Evolutionary conservation across 2,888 invertebrate genomes (phyloP).

Genomic region (Dinocampus coccinellae): DNA sequence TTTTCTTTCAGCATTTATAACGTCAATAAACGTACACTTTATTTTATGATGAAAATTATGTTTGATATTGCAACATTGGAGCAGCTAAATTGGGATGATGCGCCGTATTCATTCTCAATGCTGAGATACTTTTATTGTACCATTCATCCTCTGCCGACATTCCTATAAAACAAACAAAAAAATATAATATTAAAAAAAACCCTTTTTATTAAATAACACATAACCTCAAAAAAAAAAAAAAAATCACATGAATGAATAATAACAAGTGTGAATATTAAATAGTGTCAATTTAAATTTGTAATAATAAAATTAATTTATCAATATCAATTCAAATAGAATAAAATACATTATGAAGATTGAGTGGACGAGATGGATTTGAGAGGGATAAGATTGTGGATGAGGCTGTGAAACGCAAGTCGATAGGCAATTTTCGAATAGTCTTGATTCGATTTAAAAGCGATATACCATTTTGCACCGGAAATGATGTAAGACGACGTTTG

Average conservation of each 20-base stretch:
- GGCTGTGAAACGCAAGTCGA: conserved; percentile 39
- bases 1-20: too few species aligned
- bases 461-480: conserved; percentile 70
- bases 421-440: conserved; percentile 66
- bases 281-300: too few species aligned
- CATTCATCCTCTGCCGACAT: conserved; percentile 96
- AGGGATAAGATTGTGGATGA: not conserved
- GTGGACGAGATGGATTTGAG: conserved; percentile 13
- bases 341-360: not conserved
- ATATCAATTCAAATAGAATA: too few species aligned
- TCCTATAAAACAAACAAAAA: conserved; percentile 72
- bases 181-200: not conserved
- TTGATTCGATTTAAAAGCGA: conserved; percentile 69
- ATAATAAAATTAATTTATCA: not conserved
- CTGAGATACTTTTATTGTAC: conserved; percentile 98
- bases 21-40: too few species aligned
- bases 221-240: not conserved
- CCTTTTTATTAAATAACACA: not conserved
- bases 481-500: conserved; percentile 68
- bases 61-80: conserved; percentile 97
- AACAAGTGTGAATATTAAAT: too few species aligned
- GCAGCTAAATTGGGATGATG: conserved; percentile 96
- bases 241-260: not conserved
- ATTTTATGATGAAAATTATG: conserved; percentile 77
- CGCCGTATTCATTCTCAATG: conserved; percentile 95